A percentile compares a stretch with the other conserved stretches of the same genome.
Evolutionary conservation across 1,140 invertebrate genomes (phyloP).

Genomic region (Drosophila sechellia): DNA sequence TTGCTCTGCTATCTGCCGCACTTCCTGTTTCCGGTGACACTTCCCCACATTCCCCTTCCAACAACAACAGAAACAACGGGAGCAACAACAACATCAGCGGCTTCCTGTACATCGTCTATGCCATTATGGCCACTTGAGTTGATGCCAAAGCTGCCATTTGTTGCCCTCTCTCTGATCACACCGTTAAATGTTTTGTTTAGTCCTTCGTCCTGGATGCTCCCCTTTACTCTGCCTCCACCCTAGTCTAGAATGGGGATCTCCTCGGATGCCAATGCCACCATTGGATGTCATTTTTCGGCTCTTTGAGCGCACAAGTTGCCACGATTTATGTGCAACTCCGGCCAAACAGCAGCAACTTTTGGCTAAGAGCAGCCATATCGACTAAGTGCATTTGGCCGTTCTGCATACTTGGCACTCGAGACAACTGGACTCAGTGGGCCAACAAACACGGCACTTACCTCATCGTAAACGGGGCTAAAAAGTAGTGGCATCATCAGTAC

Average conservation of each 20-base stretch:
- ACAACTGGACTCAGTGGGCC: conserved; percentile 7
- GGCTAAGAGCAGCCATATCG: conserved; percentile 31
- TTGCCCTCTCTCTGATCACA: conserved; percentile 21
- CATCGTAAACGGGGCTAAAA: background rate
- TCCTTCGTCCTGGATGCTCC: background rate
- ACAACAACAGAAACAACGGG: conserved; percentile 41
- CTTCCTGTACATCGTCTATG: conserved; percentile 80
- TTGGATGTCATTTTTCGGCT: conserved; percentile 66
- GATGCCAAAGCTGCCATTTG: conserved; percentile 72
- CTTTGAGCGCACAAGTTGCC: conserved; percentile 68
- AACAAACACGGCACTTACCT: background rate
- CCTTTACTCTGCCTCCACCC: background rate
- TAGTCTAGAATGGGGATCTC: no score
- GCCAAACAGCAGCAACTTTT: conserved; percentile 16
- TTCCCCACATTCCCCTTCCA: conserved; percentile 47
- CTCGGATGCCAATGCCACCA: conserved; percentile 8
- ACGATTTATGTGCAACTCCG: conserved; percentile 59
- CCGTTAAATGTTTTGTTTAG: conserved; percentile 67
- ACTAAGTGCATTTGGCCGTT: conserved; percentile 71
- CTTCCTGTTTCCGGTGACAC: conserved; percentile 79
- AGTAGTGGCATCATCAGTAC: background rate
- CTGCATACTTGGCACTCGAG: conserved; percentile 61
- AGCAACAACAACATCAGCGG: conserved; percentile 39
- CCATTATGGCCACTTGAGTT: conserved; percentile 79
- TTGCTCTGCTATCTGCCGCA: conserved; percentile 76